Base-by-base conservation (phyloP, 2,797 vertebrate genomes). In the Gymnodraco acuticeps region DNA sequence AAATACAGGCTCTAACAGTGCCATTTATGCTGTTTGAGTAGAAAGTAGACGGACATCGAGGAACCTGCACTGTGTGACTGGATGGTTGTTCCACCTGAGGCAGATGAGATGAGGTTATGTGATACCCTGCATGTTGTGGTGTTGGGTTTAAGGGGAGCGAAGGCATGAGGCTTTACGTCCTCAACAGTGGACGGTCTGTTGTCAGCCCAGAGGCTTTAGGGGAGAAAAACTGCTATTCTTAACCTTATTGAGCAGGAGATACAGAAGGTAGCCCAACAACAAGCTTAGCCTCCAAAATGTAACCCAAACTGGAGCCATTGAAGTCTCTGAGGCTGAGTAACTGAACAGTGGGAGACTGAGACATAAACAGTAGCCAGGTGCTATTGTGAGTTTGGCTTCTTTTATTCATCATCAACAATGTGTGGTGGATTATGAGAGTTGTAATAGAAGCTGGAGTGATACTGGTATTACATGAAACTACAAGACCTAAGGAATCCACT, bases 1-100 rank as follows among this genome's bases (percentile, higher is more conserved):
- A 27, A 27, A 27, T 27, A 4, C 27, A 4, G 27, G 27, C 27
- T 27, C 27, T 27, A 27, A 27, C 27, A 4, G 1, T 27, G 27
- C 33, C 33, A 8, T 6, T 33, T 47, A 51, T 52, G 8, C 51
- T 52, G 54, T 59, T 50, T 19, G 15, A 20, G 45, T 38, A 41
- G 33, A 73, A 76, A 31, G 45, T 38, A 31, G 33, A 73, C 74
- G 45, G 50, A 59, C 52, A 48, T 33, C 60, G 64, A 53, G 55
- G 60, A 77, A 55, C 62, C 74, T 63, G 47, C 16, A 17, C 72
- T 46, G 66, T 73, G 60, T 81, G 87, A 86, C 87, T 82, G 73
- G 80, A 14, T 81, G 90, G 80, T 83, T 84, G 84, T 87, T 84
- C 69, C 81, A 82, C 84, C 67, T 70, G 73, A 75, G 81, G 78